These are phyloP conservation scores for Phragmatobia fuliginosa DNA, from an alignment of 2,888 invertebrate species.

Conservation along the genomic window DNA sequence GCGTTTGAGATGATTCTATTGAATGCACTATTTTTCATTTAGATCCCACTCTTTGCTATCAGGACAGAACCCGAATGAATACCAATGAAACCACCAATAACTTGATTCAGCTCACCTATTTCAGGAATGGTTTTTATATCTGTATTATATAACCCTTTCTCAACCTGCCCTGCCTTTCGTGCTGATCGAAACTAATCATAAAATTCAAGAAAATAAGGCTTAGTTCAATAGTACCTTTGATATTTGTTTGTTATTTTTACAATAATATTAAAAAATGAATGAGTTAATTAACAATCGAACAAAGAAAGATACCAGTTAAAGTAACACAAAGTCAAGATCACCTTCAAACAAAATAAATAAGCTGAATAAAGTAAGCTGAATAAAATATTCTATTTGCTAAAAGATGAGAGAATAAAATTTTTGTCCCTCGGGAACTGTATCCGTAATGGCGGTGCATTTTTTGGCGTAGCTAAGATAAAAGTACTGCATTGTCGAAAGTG, in stretches of 20 bases:
- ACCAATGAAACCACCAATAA: constrained; percentile 24
- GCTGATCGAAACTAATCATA: constrained; percentile 16
- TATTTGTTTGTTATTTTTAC: too few relatives aligned
- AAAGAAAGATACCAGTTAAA: constrained; percentile 14
- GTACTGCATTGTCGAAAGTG: constrained; percentile 57
- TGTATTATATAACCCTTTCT: constrained; percentile 12
- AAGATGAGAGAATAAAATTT: constrained; percentile 50
- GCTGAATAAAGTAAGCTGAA: constrained; percentile 46
- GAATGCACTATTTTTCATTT: constrained; percentile 57
- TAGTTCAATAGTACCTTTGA: background rate
- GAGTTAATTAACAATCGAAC: constrained; percentile 27
- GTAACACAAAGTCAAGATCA: constrained; percentile 27
- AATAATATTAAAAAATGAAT: background rate
- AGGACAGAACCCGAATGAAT: constrained; percentile 31
- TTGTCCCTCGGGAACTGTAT: constrained; percentile 40
- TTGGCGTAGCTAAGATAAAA: constrained; percentile 62
- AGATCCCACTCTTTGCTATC: constrained; percentile 33
- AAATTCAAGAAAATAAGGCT: constrained; percentile 7
- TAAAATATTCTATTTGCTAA: constrained; percentile 55
- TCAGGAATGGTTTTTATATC: background rate
- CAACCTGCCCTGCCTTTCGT: constrained; percentile 13
- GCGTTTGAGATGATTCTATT: constrained; percentile 52
- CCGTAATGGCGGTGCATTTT: constrained; percentile 64
- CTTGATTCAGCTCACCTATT: constrained; percentile 14
- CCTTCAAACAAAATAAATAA: constrained; percentile 39